phyloP scores from a whole-genome alignment of 1,140 invertebrate species.

The Triops longicaudatus region DNA sequence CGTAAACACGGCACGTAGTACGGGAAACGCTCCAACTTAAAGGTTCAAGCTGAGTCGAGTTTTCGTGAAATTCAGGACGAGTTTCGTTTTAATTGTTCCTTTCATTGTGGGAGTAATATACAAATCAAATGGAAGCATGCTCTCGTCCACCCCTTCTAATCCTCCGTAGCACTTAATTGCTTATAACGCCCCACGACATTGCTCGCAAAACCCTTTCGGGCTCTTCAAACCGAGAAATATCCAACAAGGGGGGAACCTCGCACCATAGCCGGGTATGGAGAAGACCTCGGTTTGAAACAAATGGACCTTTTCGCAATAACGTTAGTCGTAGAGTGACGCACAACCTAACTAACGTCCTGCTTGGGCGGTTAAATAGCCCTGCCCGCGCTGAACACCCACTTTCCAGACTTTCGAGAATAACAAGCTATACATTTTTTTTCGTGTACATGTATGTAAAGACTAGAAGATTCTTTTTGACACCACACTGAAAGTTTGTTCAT shows the following conservation, averaged over 20 bases:
- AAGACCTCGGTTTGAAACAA: neutral
- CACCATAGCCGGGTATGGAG: neutral
- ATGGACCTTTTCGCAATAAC: no score
- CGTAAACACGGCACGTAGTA: no score
- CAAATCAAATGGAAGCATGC: neutral
- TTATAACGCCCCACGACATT: neutral
- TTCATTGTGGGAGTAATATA: neutral
- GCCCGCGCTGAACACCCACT: no score
- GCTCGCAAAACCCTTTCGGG: slow-evolving; percentile 4
- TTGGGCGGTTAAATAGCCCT: no score
- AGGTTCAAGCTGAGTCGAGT: no score
- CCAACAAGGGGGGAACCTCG: neutral
- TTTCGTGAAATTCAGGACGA: neutral
- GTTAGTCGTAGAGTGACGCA: no score
- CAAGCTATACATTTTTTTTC: no score
- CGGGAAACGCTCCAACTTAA: no score
- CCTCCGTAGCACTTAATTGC: neutral
- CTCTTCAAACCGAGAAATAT: neutral
- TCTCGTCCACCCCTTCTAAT: neutral
- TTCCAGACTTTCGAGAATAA: no score
- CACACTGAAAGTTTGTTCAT: neutral
- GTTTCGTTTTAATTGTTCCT: neutral
- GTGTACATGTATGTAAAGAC: no score
- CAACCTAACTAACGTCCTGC: no score
- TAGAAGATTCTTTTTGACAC: no score